Evolutionary conservation across 2,113 vertebrate species (phyloP).

Genomic region (Dromaius novaehollandiae): DNA sequence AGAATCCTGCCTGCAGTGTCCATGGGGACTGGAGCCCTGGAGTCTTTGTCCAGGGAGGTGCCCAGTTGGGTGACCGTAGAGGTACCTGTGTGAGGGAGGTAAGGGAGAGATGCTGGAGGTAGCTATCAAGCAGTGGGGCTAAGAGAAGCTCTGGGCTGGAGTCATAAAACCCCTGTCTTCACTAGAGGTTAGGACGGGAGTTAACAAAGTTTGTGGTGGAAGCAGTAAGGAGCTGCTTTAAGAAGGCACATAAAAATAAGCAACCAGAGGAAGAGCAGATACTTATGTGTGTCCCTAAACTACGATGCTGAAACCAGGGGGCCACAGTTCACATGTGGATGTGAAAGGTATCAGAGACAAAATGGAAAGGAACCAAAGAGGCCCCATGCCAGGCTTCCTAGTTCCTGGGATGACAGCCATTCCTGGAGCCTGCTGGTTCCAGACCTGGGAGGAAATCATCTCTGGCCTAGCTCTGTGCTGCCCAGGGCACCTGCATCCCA

Average conservation of each 20-base stretch:
- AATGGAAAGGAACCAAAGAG: not conserved
- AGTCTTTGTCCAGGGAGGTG: not conserved
- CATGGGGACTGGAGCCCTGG: not conserved
- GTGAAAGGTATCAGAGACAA: not conserved
- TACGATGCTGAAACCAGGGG: not conserved
- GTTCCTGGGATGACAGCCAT: too few species aligned
- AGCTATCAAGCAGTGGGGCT: not conserved
- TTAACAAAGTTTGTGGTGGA: not conserved
- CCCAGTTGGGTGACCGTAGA: not conserved
- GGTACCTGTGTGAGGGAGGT: fast-evolving
- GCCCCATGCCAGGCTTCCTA: not conserved
- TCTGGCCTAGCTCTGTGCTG: not conserved
- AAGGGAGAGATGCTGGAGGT: not conserved
- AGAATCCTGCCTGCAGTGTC: not conserved
- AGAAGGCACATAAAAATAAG: not conserved
- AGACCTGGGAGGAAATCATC: not conserved
- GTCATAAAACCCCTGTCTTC: not conserved
- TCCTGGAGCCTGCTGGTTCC: not conserved
- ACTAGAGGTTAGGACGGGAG: not conserved
- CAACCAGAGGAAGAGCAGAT: not conserved
- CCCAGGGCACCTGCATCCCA: not conserved
- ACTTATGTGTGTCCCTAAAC: not conserved
- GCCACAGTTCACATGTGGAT: not conserved
- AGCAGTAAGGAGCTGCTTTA: conserved; percentile 32
- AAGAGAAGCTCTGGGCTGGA: not conserved